Conservation (phyloP, 2,113 vertebrate species). For the Sinocyclocheilus rhinocerous region DNA sequence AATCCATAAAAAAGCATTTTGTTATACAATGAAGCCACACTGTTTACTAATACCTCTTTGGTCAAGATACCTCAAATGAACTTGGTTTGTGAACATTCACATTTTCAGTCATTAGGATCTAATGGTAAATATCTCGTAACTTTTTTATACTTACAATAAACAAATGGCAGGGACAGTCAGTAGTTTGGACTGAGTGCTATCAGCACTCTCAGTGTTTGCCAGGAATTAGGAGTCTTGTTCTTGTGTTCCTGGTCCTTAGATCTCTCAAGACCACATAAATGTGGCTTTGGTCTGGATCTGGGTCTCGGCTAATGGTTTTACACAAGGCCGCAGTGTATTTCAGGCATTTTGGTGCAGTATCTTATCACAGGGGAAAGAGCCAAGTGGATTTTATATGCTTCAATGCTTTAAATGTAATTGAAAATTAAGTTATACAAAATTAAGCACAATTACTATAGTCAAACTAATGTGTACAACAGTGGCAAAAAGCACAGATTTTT, state of each 20-base stretch:
- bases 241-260: background rate
- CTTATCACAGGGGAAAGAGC: background rate
- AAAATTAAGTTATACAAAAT: background rate
- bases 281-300: slow-evolving; percentile 16
- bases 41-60: background rate
- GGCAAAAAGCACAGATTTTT: background rate
- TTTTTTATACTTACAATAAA: background rate
- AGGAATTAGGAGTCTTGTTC: background rate
- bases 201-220: background rate
- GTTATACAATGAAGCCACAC: background rate
- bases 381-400: background rate
- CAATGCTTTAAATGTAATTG: background rate
- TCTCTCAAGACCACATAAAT: slow-evolving; percentile 10
- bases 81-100: background rate
- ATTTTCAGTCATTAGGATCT: background rate
- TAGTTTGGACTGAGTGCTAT: background rate
- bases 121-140: background rate
- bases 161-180: background rate
- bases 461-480: background rate
- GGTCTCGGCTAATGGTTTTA: slow-evolving; percentile 19
- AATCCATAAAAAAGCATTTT: slow-evolving; percentile 16
- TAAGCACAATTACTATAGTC: background rate
- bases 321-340: background rate
- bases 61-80: background rate
- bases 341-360: background rate